Base-by-base conservation (phyloP, 2,797 vertebrate species). In the Chiloscyllium punctatum region DNA sequence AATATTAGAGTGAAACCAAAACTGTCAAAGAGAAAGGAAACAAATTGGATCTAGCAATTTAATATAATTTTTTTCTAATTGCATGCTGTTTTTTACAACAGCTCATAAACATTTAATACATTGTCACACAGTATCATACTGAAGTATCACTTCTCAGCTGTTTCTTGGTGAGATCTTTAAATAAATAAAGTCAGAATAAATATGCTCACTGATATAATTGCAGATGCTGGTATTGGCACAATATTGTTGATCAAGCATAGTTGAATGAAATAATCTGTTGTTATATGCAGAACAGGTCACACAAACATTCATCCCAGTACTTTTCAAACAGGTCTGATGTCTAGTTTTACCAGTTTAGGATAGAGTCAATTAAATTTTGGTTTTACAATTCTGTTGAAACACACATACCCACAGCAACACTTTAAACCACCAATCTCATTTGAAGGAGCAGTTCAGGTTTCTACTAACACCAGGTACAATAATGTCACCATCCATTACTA, bases 141-240 rank as follows among this genome's bases (percentile, higher is more conserved):
- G 27, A 53, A 5, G 51, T 74, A 71, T 77, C 51, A 27, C 42
- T 71, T 77, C 69, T 77, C 94, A 51, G 71, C 42, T 95, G 69
- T 72, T 94, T 94, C 42, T 30, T 94, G 66, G 66, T 72, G 42
- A 94, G 69, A 74, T 48, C 51, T 94, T 71, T 74, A 94, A 72
- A 72, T 42, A 94, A 94, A 71, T 48, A 94, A 94, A 72, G 23
- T 25, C 9, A 94, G 69, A 71, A 94, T 48, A 72, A 95, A 95
- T 51, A 95, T 95, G 42, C 71, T 57, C 51, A 51, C 27, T 53
- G 16, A 74, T 53, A 71, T 77, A 53, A 74, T 95, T 51, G 53
- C 71, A 74, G 71, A 94, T 74, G 68, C 48, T 77, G 42, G 25
- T 30, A 33, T 77, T 77, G 69, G 71, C 48, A 53, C 82, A 84